Conservation (phyloP, 1,140 invertebrate genomes). For the Hycleus phaleratus region DNA sequence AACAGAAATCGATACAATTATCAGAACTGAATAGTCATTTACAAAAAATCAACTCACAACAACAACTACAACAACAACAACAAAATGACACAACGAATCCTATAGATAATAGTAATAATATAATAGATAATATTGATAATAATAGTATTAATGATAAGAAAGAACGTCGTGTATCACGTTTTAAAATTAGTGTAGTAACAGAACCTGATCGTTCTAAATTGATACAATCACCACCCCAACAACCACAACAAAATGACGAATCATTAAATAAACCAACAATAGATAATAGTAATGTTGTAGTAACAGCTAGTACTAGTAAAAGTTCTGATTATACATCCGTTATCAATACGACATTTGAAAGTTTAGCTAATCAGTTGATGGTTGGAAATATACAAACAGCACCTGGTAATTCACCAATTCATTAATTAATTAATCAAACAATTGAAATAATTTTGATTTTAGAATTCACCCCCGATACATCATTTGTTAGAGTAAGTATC, state of each 20-base stretch:
- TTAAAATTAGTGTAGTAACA: slow-evolving; percentile 39
- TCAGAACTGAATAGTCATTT: slow-evolving; percentile 30
- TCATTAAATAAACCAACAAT: neutral
- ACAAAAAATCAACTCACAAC: slow-evolving; percentile 26
- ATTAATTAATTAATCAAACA: neutral
- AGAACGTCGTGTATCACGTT: slow-evolving; percentile 34
- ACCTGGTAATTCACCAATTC: neutral
- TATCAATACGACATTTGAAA: slow-evolving; percentile 30
- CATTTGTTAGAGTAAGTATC: neutral
- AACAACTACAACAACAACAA: neutral
- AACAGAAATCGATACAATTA: slow-evolving; percentile 19
- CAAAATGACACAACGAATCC: neutral
- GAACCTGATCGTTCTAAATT: slow-evolving; percentile 36
- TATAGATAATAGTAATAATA: slow-evolving; percentile 6
- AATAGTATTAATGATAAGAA: slow-evolving; percentile 9
- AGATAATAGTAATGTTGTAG: neutral
- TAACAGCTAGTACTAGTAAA: neutral
- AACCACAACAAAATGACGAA: neutral
- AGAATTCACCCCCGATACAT: slow-evolving; percentile 18
- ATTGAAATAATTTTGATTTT: no score
- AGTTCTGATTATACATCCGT: slow-evolving; percentile 26
- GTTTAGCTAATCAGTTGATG: neutral
- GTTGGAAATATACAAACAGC: neutral
- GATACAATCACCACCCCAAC: slow-evolving; percentile 10
- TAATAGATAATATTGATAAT: slow-evolving; percentile 14